A percentile compares a stretch with the other conserved stretches of the same genome.
Conservation (phyloP, 2,888 invertebrate species). For the Venustoraphidia nigricollis region DNA sequence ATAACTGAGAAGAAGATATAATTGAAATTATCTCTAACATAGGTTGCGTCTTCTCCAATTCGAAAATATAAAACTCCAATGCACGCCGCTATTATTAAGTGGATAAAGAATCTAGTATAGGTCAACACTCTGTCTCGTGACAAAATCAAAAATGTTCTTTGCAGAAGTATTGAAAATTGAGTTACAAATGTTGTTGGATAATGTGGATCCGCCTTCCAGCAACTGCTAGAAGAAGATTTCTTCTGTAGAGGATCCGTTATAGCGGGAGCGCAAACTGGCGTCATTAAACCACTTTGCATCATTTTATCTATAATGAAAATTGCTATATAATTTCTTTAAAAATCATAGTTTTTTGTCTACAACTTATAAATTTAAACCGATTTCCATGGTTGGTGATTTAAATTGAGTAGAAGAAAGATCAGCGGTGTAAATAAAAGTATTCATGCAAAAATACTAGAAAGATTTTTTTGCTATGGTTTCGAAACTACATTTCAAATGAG, state of each 20-base stretch:
- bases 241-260: slow-evolving; percentile 16
- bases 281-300: slow-evolving; percentile 32
- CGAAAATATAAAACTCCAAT: slow-evolving; percentile 72
- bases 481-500: no score
- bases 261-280: slow-evolving; percentile 33
- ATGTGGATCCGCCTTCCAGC: slow-evolving; percentile 14
- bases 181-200: slow-evolving; percentile 42
- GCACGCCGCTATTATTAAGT: slow-evolving; percentile 62
- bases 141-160: slow-evolving; percentile 43
- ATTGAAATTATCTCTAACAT: slow-evolving; percentile 73
- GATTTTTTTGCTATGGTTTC: no score
- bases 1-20: slow-evolving; percentile 82
- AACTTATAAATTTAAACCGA: no score
- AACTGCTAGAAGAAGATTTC: slow-evolving; percentile 9
- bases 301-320: slow-evolving; percentile 28
- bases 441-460: no score
- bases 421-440: no score
- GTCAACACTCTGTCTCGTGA: slow-evolving; percentile 62
- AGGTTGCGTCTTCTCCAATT: slow-evolving; percentile 73
- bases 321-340: neutral
- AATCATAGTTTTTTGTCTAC: neutral
- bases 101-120: slow-evolving; percentile 60
- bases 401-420: no score
- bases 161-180: slow-evolving; percentile 42
- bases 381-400: no score